Evolutionary conservation across 2,113 vertebrate genomes (phyloP), one percentile per base, ranked within the genome.

Genomic region (Mesembrinibis cayennensis): DNA sequence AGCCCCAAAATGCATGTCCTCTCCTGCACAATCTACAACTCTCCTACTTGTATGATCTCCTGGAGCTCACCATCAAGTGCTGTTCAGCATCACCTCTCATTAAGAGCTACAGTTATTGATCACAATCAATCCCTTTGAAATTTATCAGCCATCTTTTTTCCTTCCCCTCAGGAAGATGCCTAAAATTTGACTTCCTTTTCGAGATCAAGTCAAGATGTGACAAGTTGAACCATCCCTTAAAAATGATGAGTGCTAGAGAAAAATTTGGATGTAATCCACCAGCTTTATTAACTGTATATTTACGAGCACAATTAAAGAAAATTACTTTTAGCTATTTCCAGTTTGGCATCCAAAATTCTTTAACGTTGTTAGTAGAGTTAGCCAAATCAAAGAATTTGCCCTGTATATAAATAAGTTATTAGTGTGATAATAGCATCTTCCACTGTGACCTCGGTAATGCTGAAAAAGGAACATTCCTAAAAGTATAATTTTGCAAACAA

Each of bases 71-170:
- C 36, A 72, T 16, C 8, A 11, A 62, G 42, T 14, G 49, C 53
- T 72, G 56, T 53, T 34, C 53, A 69, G 38, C 62, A 71, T 58
- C 67, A 55, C 16, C 26, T 58, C 91, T 95, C 62, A 61, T 82
- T 79, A 85, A 90, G 19, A 85, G 26, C 30, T 40, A 13, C 2
- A 82, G 66, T 69, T 94, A 97, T 77, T 77, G 89, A 95, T 85
- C 49, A 77, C 66, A 90, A 93, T 85, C 85, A 96, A 80, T 66
- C n/a, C 32, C 82, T 96, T 94, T 96, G 87, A 96, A 95, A 92
- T 90, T 95, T 96, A 97, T 94, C 94, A 94, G 47, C 20, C 65
- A 96, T 94, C 95, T 96, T 90, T 94, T 79, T 89, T 70, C 61
- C 72, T 89, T 93, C 61, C 88, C 86, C 87, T 92, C 72, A 85